Percentiles rank a stretch among this genome's conserved stretches.
Conservation (phyloP, 2,888 invertebrate species). For the Seladonia tumulorum region DNA sequence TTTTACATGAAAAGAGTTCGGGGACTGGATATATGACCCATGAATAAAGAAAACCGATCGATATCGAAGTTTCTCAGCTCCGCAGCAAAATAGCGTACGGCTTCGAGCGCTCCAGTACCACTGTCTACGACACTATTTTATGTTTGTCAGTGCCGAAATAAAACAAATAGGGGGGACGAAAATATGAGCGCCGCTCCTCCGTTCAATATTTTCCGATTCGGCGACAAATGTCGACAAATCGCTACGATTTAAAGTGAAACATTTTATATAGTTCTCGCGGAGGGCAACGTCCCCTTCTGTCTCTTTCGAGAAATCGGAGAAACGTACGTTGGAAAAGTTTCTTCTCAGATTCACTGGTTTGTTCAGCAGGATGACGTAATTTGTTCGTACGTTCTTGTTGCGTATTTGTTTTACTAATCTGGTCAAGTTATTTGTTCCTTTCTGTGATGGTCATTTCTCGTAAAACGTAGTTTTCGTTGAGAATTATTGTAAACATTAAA, state of each 20-base stretch:
- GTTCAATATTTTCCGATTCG: conserved; percentile 2
- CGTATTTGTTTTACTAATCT: too few species aligned
- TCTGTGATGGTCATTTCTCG: too few species aligned
- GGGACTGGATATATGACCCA: conserved; percentile 17
- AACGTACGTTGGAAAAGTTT: background rate
- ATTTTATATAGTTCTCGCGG: background rate
- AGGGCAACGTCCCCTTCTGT: background rate
- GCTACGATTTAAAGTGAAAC: background rate
- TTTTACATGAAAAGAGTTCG: conserved; percentile 28
- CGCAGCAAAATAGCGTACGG: conserved; percentile 14
- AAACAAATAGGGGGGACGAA: conserved; percentile 16
- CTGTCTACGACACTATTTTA: conserved; percentile 11
- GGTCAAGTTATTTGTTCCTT: too few species aligned
- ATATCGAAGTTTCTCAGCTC: conserved; percentile 21
- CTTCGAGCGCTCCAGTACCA: conserved; percentile 15
- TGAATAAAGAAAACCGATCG: conserved; percentile 40
- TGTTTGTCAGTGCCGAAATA: conserved; percentile 32
- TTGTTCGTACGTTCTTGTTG: too few species aligned
- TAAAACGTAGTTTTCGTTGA: too few species aligned
- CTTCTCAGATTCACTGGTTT: background rate
- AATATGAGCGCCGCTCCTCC: conserved; percentile 17
- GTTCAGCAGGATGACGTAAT: too few species aligned
- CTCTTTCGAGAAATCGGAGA: background rate
- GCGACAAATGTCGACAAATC: background rate
- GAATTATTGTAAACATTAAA: too few species aligned